Percentiles rank a stretch among this genome's conserved stretches.
These are phyloP conservation scores for Drosophila tanythrix DNA, from an alignment of 2,888 invertebrate genomes.

Conservation along the genomic window DNA sequence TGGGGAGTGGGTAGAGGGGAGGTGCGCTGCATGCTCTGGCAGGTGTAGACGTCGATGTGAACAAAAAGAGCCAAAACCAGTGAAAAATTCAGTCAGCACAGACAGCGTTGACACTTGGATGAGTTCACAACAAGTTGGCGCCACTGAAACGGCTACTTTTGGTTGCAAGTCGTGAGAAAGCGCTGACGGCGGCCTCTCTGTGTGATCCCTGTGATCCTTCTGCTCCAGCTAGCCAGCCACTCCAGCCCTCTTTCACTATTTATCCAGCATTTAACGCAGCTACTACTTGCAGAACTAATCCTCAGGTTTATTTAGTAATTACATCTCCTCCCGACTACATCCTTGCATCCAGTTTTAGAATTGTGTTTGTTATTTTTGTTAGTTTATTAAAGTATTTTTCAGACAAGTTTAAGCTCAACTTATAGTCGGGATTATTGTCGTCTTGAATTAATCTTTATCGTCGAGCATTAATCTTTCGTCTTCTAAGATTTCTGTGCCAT, in stretches of 20 bases:
- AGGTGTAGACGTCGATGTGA: conserved; percentile 45
- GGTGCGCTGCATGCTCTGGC: conserved; percentile 4
- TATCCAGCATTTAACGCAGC: conserved; percentile 47
- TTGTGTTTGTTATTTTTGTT: too few species aligned
- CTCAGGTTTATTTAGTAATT: not conserved
- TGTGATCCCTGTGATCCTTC: conserved; percentile 47
- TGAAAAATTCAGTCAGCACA: conserved; percentile 18
- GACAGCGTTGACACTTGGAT: conserved; percentile 60
- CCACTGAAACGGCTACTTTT: conserved; percentile 18
- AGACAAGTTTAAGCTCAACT: not conserved
- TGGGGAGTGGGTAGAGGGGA: not conserved
- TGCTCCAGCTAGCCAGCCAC: conserved; percentile 11
- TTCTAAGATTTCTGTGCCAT: too few species aligned
- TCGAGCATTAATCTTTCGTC: too few species aligned
- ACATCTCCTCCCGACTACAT: not conserved
- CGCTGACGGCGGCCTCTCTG: conserved; percentile 23
- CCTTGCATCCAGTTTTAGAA: not conserved
- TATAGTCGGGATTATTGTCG: not conserved
- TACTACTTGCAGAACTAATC: not conserved
- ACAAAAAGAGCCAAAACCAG: conserved; percentile 34
- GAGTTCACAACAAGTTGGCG: conserved; percentile 46
- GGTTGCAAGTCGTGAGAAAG: conserved; percentile 58
- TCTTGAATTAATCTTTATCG: not conserved
- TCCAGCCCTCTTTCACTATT: conserved; percentile 33
- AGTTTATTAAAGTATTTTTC: too few species aligned